These are phyloP conservation scores for Chascanopsetta lugubris DNA, from an alignment of 2,113 vertebrate genomes.

Conservation along the genomic window DNA sequence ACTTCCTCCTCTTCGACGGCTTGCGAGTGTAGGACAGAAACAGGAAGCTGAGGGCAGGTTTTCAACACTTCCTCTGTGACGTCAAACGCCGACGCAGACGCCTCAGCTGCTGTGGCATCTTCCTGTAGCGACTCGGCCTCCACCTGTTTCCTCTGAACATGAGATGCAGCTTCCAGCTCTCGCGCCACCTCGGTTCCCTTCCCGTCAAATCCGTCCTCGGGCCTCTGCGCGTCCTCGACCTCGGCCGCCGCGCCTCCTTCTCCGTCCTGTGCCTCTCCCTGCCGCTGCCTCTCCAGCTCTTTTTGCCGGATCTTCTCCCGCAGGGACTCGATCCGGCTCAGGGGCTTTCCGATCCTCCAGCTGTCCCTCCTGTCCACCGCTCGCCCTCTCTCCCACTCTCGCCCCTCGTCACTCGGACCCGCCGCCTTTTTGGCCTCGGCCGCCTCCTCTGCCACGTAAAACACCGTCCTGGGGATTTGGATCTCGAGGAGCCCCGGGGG, in stretches of 20 bases:
- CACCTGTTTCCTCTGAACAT: constrained; percentile 32
- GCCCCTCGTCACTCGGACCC: constrained; percentile 33
- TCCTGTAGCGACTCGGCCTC: constrained; percentile 66
- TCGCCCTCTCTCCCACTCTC: constrained; percentile 46
- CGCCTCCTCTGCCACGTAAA: constrained; percentile 73
- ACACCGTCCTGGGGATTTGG: constrained; percentile 74
- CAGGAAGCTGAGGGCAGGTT: constrained; percentile 81
- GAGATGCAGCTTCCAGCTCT: constrained; percentile 47
- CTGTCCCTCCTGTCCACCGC: constrained; percentile 69
- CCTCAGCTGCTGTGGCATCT: constrained; percentile 56
- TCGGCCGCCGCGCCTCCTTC: constrained; percentile 27
- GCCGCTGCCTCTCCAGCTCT: constrained; percentile 56
- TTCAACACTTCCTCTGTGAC: constrained; percentile 79
- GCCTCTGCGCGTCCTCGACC: background rate
- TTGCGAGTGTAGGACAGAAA: constrained; percentile 64
- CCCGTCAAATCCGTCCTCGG: constrained; percentile 20
- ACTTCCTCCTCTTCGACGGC: constrained; percentile 66
- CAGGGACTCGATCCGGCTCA: constrained; percentile 78
- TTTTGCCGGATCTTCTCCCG: constrained; percentile 73
- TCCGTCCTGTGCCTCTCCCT: constrained; percentile 31
- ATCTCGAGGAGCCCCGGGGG: constrained; percentile 40
- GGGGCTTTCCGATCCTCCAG: constrained; percentile 74
- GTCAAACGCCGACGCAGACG: constrained; percentile 58
- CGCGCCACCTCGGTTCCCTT: constrained; percentile 31
- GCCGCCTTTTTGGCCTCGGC: constrained; percentile 32